A percentile compares a stretch with the other conserved stretches of the same genome.
Evolutionary conservation across 2,113 vertebrate species (phyloP).

Genomic region (Heptranchias perlo): DNA sequence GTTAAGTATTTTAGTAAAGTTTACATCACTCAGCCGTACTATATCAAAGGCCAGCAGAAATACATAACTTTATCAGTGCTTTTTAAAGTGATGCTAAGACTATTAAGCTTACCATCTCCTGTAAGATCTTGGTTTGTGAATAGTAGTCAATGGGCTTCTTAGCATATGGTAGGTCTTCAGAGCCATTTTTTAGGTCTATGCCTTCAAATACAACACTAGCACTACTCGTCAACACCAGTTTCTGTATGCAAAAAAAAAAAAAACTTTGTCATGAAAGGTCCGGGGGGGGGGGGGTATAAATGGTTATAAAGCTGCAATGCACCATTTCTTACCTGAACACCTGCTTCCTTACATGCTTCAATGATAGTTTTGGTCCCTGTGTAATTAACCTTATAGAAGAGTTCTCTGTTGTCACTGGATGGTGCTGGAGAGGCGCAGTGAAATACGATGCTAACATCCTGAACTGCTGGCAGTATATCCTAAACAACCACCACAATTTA

Average conservation of each 20-base stretch:
- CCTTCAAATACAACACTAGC: constrained; percentile 95
- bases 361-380: constrained; percentile 77
- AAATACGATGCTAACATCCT: constrained; percentile 75
- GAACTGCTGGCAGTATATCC: constrained; percentile 76
- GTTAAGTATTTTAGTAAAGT: not conserved
- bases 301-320: not conserved
- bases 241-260: constrained; percentile 58
- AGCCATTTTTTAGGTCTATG: constrained; percentile 81
- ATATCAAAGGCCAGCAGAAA: not conserved
- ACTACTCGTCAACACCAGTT: constrained; percentile 88
- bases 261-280: not conserved
- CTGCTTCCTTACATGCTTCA: constrained; percentile 73
- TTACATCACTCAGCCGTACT: not conserved
- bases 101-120: constrained; percentile 71
- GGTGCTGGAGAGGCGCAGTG: constrained; percentile 91
- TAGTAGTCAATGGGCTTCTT: constrained; percentile 87
- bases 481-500: constrained; percentile 45
- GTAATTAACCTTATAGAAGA: constrained; percentile 86
- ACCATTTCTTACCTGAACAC: constrained; percentile 74
- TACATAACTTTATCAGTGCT: not conserved
- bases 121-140: constrained; percentile 91
- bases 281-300: not conserved
- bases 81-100: not conserved
- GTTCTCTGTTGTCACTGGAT: constrained; percentile 67
- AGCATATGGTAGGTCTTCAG: constrained; percentile 86